Evolutionary conservation across 2,888 invertebrate genomes (phyloP).

Genomic region (Oegoconia quadripuncta): DNA sequence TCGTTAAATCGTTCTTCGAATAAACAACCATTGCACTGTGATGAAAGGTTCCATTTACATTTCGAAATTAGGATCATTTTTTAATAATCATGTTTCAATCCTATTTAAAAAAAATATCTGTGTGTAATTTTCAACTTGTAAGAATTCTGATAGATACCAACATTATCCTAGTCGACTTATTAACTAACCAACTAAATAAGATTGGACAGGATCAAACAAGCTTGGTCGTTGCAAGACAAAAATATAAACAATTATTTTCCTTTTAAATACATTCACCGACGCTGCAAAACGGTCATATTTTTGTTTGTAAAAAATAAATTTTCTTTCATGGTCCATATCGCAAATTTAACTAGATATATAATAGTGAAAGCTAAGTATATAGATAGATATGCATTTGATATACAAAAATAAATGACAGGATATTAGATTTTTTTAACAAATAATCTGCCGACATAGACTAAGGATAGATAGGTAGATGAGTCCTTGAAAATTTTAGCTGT

Average conservation of each 20-base stretch:
- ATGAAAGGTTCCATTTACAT: too few species aligned
- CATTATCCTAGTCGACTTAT: too few species aligned
- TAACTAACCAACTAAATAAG: too few species aligned
- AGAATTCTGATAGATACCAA: too few species aligned
- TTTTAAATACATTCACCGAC: conserved; percentile 14
- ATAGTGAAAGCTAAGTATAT: too few species aligned
- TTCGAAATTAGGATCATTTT: background rate
- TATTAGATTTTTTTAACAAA: background rate
- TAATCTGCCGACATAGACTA: background rate
- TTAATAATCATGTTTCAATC: too few species aligned
- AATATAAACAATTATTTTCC: conserved; percentile 16
- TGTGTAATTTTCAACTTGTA: too few species aligned
- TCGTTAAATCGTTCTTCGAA: too few species aligned
- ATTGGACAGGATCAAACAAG: conserved; percentile 8
- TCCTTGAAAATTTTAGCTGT: background rate
- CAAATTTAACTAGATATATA: conserved; percentile 21
- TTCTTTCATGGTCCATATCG: conserved; percentile 32
- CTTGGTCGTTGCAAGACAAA: conserved; percentile 10
- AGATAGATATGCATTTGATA: conserved; percentile 30
- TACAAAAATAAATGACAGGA: conserved; percentile 29
- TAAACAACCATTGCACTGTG: too few species aligned
- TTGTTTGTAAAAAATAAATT: conserved; percentile 31
- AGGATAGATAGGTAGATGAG: background rate
- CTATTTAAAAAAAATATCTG: too few species aligned
- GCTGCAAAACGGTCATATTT: conserved; percentile 27